Percentiles rank a stretch among this genome's conserved stretches.
Conservation (phyloP, 2,113 vertebrate genomes). For the Lonchura striata region DNA sequence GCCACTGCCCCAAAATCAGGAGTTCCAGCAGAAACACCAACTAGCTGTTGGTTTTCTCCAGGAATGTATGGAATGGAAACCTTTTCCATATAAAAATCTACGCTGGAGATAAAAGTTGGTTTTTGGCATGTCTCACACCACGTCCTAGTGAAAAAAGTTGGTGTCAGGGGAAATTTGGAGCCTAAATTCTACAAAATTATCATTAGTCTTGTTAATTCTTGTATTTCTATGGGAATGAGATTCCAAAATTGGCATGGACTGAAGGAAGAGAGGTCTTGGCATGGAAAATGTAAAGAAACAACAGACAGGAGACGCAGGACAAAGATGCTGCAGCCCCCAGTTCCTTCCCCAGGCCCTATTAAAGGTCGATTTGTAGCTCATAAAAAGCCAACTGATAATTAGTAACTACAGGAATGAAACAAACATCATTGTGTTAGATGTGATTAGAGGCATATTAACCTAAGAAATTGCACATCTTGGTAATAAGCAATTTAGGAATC, state of each 20-base stretch:
- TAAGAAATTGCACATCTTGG: not conserved
- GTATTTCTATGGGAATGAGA: not conserved
- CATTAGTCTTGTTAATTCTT: not conserved
- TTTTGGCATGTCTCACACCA: not conserved
- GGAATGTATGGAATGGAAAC: not conserved
- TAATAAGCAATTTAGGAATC: not conserved
- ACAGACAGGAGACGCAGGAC: not conserved
- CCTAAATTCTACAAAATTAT: not conserved
- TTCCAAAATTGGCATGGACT: accelerated
- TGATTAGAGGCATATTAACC: not conserved
- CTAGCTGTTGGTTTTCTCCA: not conserved
- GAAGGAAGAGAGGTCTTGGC: not conserved
- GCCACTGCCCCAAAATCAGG: not conserved
- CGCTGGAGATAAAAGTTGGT: not conserved
- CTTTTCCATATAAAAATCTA: not conserved
- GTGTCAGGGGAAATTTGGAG: not conserved
- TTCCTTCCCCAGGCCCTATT: not conserved
- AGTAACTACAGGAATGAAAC: not conserved
- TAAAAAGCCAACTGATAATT: not conserved
- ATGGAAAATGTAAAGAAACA: not conserved
- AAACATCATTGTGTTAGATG: not conserved
- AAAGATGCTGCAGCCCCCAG: not conserved
- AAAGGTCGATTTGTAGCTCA: not conserved
- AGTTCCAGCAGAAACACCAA: too few relatives aligned
- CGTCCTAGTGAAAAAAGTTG: accelerated